Evolutionary conservation across 37 sponge, comb jelly and placozoan species (phyloP).

Genomic region (Hexactinellida sp.): DNA sequence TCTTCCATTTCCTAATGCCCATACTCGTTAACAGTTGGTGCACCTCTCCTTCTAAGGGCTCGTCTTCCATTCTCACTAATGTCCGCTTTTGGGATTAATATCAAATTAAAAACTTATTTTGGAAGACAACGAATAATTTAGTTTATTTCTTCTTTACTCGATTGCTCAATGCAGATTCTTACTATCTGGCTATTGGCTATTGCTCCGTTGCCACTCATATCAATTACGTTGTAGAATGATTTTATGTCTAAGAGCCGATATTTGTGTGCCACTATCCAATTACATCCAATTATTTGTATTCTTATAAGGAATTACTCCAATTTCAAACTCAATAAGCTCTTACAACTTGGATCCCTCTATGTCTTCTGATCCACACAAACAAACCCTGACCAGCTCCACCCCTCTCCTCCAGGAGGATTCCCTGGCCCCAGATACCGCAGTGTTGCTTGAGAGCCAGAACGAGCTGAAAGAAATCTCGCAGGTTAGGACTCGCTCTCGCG

Average conservation of each 20-base stretch:
- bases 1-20: background rate
- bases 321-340: background rate
- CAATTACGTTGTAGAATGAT: too few relatives aligned
- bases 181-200: too few relatives aligned
- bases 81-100: too few relatives aligned
- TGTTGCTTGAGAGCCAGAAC: background rate
- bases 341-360: too few relatives aligned
- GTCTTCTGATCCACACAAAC: background rate
- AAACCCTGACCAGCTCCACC: background rate
- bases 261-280: background rate
- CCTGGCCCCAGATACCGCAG: background rate
- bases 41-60: background rate
- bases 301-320: background rate
- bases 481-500: background rate
- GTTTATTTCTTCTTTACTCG: too few relatives aligned
- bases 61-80: background rate
- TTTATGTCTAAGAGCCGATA: too few relatives aligned
- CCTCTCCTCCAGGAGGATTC: background rate
- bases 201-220: too few relatives aligned
- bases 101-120: too few relatives aligned
- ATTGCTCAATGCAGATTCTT: too few relatives aligned
- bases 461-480: background rate
- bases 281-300: background rate
- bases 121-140: too few relatives aligned
- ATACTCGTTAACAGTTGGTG: background rate